Evolutionary conservation across 2,797 vertebrate genomes (phyloP), one percentile per base, ranked within the genome.

Genomic region (Cheirogaleus major): DNA sequence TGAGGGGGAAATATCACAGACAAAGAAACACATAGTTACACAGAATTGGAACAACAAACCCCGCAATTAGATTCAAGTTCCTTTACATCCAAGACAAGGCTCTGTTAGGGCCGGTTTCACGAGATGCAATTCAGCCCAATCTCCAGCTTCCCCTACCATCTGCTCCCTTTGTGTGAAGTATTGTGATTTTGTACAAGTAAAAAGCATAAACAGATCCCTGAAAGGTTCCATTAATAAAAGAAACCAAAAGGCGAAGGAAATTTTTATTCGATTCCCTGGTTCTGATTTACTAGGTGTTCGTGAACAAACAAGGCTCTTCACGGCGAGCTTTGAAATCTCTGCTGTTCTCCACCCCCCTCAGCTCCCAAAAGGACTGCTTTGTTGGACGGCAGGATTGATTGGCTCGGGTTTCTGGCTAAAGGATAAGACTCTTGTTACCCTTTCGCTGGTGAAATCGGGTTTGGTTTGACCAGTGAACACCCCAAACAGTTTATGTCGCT

Each of bases 111-210:
- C 97, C 83, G 67, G 81, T 95, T 91, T 93, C 12, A 67, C 78
- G 88, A 98, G 98, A 97, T 80, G 87, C 63, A 86, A 97, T 93
- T 95, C 48, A 65, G 97, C 92, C 89, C 97, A 63, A 78, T 96
- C 95, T 92, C 95, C 87, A 94, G 7, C 89, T 96, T 97, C 92
- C 95, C 41, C 35, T 12, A 87, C 98, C 98, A 98, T 98, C 98
- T 98, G 97, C 93, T 98, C 96, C 97, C 52, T 98, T 96, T 97
- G 95, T 0, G 2, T 89, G 89, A 97, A 98, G 89, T 89, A 93
- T 88, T 96, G 97, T 97, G 95, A 97, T 98, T 98, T 97, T 88
- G 91, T 89, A 15, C 52, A 93, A 97, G 93, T 96, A 95, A 97
- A 84, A 87, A 82, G 69, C 85, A 97, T 97, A 97, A 97, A 97